These are phyloP conservation scores for Drosophila punjabiensis DNA, from an alignment of 1,140 invertebrate species.

Conservation along the genomic window DNA sequence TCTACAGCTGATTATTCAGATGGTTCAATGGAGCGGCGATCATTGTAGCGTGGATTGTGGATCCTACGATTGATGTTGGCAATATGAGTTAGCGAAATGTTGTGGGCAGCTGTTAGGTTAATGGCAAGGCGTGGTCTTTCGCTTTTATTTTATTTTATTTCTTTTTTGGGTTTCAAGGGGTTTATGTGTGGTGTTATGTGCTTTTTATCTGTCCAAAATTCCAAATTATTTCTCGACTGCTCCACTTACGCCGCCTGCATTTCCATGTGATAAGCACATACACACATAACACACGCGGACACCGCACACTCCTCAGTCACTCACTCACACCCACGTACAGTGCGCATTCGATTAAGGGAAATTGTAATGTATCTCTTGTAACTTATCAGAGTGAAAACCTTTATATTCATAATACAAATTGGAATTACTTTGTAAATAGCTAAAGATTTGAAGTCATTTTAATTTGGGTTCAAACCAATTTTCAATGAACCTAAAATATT, in stretches of 20 bases:
- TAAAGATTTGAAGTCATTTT: neutral
- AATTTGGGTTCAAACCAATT: neutral
- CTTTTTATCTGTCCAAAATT: conserved; percentile 49
- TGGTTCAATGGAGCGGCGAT: conserved; percentile 33
- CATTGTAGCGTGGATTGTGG: conserved; percentile 42
- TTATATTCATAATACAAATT: neutral
- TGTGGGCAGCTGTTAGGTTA: conserved; percentile 58
- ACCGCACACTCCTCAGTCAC: conserved; percentile 14
- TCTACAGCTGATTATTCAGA: conserved; percentile 39
- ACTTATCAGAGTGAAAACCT: too few relatives aligned
- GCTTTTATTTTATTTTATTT: neutral
- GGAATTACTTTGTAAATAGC: neutral
- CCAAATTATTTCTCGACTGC: conserved; percentile 57
- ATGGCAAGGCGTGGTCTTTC: conserved; percentile 31
- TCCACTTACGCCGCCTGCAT: conserved; percentile 58
- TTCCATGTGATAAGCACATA: conserved; percentile 66
- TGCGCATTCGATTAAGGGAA: neutral
- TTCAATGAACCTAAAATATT: neutral
- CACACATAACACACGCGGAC: conserved; percentile 31
- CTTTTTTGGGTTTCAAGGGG: conserved; percentile 9
- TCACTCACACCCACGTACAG: conserved; percentile 23
- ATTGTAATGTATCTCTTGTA: neutral
- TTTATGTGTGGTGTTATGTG: conserved; percentile 21
- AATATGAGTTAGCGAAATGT: conserved; percentile 41
- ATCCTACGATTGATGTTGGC: conserved; percentile 31